A percentile compares a stretch with the other conserved stretches of the same genome.
These are phyloP conservation scores for Acanthococcus lagerstroemiae DNA, from an alignment of 2,888 invertebrate species.

Conservation along the genomic window DNA sequence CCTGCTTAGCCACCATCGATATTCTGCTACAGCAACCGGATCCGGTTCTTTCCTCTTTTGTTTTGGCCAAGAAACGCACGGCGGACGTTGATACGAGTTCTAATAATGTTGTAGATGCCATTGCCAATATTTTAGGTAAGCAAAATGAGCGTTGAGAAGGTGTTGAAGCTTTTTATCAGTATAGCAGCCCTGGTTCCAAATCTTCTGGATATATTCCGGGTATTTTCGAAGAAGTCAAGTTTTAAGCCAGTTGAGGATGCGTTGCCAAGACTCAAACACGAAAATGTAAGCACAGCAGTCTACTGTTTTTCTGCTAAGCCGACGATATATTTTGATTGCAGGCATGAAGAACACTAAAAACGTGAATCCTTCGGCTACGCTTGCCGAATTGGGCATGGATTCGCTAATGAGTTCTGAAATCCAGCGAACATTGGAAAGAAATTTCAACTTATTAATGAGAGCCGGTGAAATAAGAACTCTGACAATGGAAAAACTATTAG, in stretches of 20 bases:
- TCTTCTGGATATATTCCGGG: too few species aligned
- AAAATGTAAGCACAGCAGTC: too few species aligned
- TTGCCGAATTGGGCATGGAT: constrained; percentile 95
- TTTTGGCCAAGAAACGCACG: constrained; percentile 74
- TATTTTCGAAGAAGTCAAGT: too few species aligned
- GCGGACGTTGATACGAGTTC: constrained; percentile 46
- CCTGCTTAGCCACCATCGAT: constrained; percentile 82
- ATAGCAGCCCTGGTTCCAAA: too few species aligned
- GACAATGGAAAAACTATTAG: constrained; percentile 63
- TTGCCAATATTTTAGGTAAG: constrained; percentile 74
- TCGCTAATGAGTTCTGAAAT: constrained; percentile 98
- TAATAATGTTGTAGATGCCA: constrained; percentile 60
- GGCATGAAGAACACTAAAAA: constrained; percentile 77
- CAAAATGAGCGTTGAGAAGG: too few species aligned
- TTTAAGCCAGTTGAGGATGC: too few species aligned
- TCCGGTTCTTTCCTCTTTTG: constrained; percentile 69
- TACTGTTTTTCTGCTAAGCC: too few species aligned
- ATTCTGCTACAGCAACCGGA: constrained; percentile 79
- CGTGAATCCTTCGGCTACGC: constrained; percentile 60
- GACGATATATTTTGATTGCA: too few species aligned
- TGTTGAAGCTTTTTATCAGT: too few species aligned
- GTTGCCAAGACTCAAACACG: too few species aligned
- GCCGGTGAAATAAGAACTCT: constrained; percentile 82
- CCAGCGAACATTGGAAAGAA: constrained; percentile 85
- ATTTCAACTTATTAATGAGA: constrained; percentile 78